Percentiles rank a stretch among this genome's conserved stretches.
phyloP scores from a whole-genome alignment of 2,888 invertebrate genomes.

The Meliscaeva auricollis region DNA sequence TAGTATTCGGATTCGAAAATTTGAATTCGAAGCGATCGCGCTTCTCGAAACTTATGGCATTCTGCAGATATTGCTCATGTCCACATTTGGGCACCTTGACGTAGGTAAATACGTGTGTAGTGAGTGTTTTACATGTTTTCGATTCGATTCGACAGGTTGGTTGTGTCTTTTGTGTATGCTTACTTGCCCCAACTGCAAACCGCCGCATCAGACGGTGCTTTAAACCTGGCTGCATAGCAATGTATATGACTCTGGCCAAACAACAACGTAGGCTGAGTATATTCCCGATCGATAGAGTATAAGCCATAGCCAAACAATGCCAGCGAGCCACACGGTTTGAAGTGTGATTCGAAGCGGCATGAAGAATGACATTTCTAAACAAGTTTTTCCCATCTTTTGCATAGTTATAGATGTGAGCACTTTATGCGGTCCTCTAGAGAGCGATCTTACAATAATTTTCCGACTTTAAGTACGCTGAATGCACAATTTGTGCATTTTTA shows the following conservation, averaged over 20 bases:
- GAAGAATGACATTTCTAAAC: slow-evolving; percentile 75
- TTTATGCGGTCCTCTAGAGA: slow-evolving; percentile 10
- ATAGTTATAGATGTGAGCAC: slow-evolving; percentile 6
- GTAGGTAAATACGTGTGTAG: slow-evolving; percentile 74
- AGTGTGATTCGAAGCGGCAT: slow-evolving; percentile 76
- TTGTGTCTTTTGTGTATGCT: slow-evolving; percentile 55
- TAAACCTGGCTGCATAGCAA: not conserved
- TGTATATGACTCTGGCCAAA: slow-evolving; percentile 57
- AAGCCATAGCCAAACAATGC: slow-evolving; percentile 69
- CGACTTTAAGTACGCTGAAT: slow-evolving; percentile 59
- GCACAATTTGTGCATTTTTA: slow-evolving; percentile 52
- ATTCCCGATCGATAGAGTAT: slow-evolving; percentile 12
- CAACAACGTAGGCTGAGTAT: slow-evolving; percentile 59
- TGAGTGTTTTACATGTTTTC: slow-evolving; percentile 76
- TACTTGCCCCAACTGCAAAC: slow-evolving; percentile 26
- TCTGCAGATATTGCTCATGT: slow-evolving; percentile 75
- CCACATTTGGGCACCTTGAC: slow-evolving; percentile 74
- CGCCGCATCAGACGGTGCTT: slow-evolving; percentile 6
- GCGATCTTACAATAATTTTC: slow-evolving; percentile 63
- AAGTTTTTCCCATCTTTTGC: slow-evolving; percentile 64
- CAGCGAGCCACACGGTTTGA: slow-evolving; percentile 56
- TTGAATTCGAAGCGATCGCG: slow-evolving; percentile 45
- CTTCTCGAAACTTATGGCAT: slow-evolving; percentile 72
- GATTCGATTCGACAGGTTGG: slow-evolving; percentile 76
- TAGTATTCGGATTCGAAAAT: slow-evolving; percentile 26